Conservation (phyloP, 2,888 invertebrate species). For the Cryptus armator region DNA sequence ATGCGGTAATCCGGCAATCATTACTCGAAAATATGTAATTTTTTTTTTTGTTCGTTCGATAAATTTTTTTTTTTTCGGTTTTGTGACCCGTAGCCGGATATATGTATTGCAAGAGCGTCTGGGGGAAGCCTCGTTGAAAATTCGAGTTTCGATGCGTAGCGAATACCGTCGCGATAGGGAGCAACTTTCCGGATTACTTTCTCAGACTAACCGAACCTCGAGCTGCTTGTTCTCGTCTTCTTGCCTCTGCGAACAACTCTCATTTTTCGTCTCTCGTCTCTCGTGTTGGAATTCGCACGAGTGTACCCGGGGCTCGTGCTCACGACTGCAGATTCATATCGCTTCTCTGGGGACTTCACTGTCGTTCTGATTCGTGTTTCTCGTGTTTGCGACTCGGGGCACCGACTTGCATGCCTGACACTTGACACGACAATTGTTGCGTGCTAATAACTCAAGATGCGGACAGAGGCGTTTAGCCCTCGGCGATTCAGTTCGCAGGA, state of each 20-base stretch:
- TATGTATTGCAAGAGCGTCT: not conserved
- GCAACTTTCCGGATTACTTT: constrained; percentile 59
- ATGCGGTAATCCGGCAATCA: constrained; percentile 11
- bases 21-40: not conserved
- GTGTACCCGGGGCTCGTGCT: constrained; percentile 39
- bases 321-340: constrained; percentile 69
- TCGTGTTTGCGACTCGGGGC: constrained; percentile 43
- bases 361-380: constrained; percentile 52
- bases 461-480: constrained; percentile 21
- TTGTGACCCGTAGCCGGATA: not conserved
- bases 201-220: constrained; percentile 46
- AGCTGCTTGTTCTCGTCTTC: constrained; percentile 23
- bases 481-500: constrained; percentile 34
- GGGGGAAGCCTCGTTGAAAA: not conserved
- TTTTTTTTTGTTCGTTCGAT: not conserved
- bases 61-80: not conserved
- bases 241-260: constrained; percentile 41
- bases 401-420: constrained; percentile 68
- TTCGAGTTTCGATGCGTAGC: constrained; percentile 24
- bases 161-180: constrained; percentile 56
- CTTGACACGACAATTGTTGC: constrained; percentile 75
- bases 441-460: constrained; percentile 70
- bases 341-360: constrained; percentile 25
- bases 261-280: constrained; percentile 51
- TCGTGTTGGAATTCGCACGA: constrained; percentile 58